These are phyloP conservation scores for Chaetops frenatus DNA, from an alignment of 2,113 vertebrate species.

Conservation along the genomic window DNA sequence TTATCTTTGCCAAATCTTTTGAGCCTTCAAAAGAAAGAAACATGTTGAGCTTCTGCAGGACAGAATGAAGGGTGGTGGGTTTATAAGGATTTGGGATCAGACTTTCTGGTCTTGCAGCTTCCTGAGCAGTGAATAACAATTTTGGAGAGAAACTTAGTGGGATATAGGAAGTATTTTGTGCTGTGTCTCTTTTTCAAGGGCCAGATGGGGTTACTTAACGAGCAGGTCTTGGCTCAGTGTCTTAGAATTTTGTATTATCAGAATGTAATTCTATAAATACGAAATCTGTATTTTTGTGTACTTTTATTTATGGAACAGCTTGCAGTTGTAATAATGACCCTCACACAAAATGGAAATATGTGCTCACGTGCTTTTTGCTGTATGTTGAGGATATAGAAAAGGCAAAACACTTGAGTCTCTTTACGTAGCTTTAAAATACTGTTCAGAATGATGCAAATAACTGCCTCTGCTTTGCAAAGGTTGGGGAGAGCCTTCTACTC, in stretches of 20 bases:
- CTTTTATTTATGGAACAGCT: neutral
- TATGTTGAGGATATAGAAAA: neutral
- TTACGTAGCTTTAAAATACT: neutral
- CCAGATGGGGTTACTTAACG: neutral
- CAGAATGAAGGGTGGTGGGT: neutral
- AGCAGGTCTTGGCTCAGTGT: neutral
- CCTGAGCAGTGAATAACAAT: neutral
- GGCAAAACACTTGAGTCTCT: neutral
- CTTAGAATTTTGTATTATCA: neutral
- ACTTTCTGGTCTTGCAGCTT: neutral
- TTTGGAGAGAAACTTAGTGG: neutral
- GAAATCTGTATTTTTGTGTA: neutral
- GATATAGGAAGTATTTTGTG: neutral
- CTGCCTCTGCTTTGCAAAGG: conserved; percentile 72
- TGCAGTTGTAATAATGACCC: neutral
- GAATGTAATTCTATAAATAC: neutral
- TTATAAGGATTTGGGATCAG: neutral
- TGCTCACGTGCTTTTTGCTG: neutral
- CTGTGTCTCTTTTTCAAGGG: neutral
- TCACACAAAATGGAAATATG: neutral
- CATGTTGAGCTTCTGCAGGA: neutral
- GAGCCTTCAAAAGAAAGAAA: neutral
- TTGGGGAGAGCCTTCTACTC: conserved; percentile 83
- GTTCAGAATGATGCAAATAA: neutral
- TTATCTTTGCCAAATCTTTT: neutral